A percentile compares a stretch with the other conserved stretches of the same genome.
Evolutionary conservation across 1,140 invertebrate genomes (phyloP).

Genomic region (Hylyphantes graminicola): DNA sequence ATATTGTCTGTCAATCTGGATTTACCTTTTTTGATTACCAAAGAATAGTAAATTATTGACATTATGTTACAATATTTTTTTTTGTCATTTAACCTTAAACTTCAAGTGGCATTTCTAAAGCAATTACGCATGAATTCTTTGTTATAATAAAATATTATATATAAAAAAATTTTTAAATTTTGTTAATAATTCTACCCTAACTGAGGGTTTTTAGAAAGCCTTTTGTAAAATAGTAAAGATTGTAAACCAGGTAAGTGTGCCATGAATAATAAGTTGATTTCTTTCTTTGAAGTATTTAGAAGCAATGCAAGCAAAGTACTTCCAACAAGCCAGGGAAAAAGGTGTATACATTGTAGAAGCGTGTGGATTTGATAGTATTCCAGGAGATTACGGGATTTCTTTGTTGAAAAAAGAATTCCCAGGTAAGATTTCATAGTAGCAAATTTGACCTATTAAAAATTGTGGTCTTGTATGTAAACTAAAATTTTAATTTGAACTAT

Average conservation of each 20-base stretch:
- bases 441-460: background rate
- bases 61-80: too few species aligned
- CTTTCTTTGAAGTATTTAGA: conserved; percentile 25
- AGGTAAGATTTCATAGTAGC: conserved; percentile 63
- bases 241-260: too few species aligned
- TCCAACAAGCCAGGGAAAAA: conserved; percentile 80
- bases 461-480: background rate
- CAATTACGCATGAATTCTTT: too few species aligned
- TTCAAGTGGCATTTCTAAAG: too few species aligned
- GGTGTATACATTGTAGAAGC: conserved; percentile 86
- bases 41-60: too few species aligned
- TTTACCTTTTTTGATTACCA: too few species aligned
- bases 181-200: background rate
- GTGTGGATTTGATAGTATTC: conserved; percentile 90
- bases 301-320: conserved; percentile 81
- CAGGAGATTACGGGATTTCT: conserved; percentile 88
- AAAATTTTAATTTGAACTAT: background rate
- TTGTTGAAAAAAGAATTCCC: conserved; percentile 77
- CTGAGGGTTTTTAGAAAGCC: background rate
- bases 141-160: too few species aligned
- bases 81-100: too few species aligned
- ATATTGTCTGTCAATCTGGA: too few species aligned
- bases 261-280: background rate
- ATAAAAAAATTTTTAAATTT: too few species aligned
- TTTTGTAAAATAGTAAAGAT: too few species aligned